A percentile compares a stretch with the other conserved stretches of the same genome.
Evolutionary conservation across 2,113 vertebrate genomes (phyloP).

Genomic region (Ranitomeya variabilis): DNA sequence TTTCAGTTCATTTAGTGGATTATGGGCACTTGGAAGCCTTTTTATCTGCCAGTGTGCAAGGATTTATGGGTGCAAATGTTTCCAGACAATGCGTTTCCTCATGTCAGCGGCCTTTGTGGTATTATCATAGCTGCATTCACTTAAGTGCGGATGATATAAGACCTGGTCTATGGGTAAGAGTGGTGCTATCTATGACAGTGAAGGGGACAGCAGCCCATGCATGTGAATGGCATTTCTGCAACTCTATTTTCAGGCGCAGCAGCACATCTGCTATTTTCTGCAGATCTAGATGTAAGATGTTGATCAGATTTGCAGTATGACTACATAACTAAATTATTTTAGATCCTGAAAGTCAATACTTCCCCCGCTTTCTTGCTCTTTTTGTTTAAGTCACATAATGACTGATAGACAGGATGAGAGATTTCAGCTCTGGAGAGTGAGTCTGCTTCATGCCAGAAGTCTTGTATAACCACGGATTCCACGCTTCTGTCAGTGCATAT

Average conservation of each 20-base stretch:
- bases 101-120: not conserved
- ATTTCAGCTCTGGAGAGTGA: not conserved
- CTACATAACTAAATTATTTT: too few relatives aligned
- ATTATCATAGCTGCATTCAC: too few relatives aligned
- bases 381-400: not conserved
- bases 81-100: not conserved
- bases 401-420: not conserved
- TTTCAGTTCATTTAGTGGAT: not conserved
- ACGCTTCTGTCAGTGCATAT: not conserved
- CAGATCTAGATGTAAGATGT: too few relatives aligned
- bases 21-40: not conserved
- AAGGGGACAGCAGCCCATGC: too few relatives aligned
- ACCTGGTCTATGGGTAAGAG: too few relatives aligned
- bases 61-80: not conserved
- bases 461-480: not conserved
- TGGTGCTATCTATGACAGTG: too few relatives aligned
- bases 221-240: too few relatives aligned
- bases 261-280: too few relatives aligned
- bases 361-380: not conserved
- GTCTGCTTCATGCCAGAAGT: not conserved
- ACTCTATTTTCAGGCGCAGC: too few relatives aligned
- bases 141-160: too few relatives aligned
- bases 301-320: too few relatives aligned
- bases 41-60: too few relatives aligned
- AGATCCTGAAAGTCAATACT: not conserved